phyloP scores from a whole-genome alignment of 2,113 vertebrate genomes.

The Pseudonaja textilis region DNA sequence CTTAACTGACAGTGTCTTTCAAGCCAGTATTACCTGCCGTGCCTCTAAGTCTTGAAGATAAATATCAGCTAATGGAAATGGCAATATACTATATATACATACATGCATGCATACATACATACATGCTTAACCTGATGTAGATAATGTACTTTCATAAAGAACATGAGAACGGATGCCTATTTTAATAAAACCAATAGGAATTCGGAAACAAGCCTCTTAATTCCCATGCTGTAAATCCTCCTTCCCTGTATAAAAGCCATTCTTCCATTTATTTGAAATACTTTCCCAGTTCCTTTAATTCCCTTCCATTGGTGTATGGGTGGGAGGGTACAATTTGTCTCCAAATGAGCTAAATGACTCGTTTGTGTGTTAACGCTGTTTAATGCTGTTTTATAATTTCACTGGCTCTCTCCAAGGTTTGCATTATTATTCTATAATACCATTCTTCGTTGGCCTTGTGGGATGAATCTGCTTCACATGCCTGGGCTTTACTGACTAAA shows the following conservation, averaged over 20 bases:
- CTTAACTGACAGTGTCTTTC: neutral
- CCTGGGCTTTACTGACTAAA: slow-evolving; percentile 36
- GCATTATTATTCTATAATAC: slow-evolving; percentile 42
- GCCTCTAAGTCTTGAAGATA: neutral
- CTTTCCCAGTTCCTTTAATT: slow-evolving; percentile 14
- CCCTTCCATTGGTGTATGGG: neutral
- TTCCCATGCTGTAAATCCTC: neutral
- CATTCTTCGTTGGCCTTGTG: slow-evolving; percentile 38
- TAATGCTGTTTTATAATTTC: slow-evolving; percentile 35
- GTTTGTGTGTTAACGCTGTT: slow-evolving; percentile 22
- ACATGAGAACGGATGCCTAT: neutral
- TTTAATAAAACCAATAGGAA: neutral
- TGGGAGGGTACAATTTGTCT: neutral
- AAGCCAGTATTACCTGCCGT: neutral
- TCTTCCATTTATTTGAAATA: slow-evolving; percentile 35
- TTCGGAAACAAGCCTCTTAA: neutral
- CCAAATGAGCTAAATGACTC: slow-evolving; percentile 29
- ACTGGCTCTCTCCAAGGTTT: slow-evolving; percentile 29
- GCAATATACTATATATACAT: neutral
- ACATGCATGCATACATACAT: neutral
- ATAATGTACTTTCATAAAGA: neutral
- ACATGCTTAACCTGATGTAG: neutral
- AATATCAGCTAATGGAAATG: neutral
- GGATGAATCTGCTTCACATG: slow-evolving; percentile 28
- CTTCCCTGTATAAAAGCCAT: slow-evolving; percentile 34